Evolutionary conservation across 2,888 invertebrate species (phyloP).

Genomic region (Petrophora chlorosata): DNA sequence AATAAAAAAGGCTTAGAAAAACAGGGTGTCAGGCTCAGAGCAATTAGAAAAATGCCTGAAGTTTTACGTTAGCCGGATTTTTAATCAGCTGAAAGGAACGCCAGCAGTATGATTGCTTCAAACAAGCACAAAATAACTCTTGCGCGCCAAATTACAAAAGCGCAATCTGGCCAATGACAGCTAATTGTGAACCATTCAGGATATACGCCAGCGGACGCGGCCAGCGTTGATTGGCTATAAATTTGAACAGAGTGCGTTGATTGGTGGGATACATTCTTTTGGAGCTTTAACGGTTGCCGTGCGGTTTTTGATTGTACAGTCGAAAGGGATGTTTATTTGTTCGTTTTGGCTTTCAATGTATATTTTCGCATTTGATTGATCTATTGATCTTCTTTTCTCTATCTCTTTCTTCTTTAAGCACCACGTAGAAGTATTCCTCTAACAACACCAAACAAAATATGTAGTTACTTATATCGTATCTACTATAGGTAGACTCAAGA

Average conservation of each 20-base stretch:
- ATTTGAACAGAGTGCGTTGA: slow-evolving; percentile 53
- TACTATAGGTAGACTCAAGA: too few species aligned
- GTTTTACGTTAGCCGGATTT: too few species aligned
- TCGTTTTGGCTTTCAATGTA: too few species aligned
- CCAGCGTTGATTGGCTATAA: slow-evolving; percentile 66
- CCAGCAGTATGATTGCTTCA: slow-evolving; percentile 4
- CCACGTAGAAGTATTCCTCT: too few species aligned
- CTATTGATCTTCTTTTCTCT: too few species aligned
- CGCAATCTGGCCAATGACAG: slow-evolving; percentile 39
- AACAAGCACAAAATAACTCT: slow-evolving; percentile 22
- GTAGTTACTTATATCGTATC: too few species aligned
- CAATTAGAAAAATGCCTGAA: too few species aligned
- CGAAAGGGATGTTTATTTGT: not conserved
- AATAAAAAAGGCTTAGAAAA: too few species aligned
- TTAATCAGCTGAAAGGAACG: slow-evolving; percentile 1
- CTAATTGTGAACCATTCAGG: slow-evolving; percentile 61
- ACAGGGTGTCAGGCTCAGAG: too few species aligned
- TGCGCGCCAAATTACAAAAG: slow-evolving; percentile 36
- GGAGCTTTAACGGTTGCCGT: slow-evolving; percentile 31
- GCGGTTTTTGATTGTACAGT: slow-evolving; percentile 24
- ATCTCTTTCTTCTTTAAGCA: too few species aligned
- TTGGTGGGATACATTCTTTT: slow-evolving; percentile 57
- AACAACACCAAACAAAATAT: too few species aligned
- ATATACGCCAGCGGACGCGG: slow-evolving; percentile 50
- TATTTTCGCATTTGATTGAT: too few species aligned